Base-by-base conservation (phyloP, 2,888 invertebrate genomes). In the Rhyacophila evoluta region DNA sequence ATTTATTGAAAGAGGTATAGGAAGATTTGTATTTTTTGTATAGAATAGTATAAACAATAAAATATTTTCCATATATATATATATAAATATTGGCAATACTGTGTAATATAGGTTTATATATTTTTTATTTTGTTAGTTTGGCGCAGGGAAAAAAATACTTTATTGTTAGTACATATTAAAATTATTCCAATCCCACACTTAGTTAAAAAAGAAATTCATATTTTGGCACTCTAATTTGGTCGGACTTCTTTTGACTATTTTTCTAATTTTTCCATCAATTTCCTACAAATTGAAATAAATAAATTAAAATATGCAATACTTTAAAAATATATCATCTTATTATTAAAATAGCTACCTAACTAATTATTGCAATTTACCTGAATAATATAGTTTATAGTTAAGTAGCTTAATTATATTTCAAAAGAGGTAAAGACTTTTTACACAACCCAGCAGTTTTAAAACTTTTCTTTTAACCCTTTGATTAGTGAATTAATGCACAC, bases 1-100 rank as follows among this genome's bases (percentile, higher is more conserved):
- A 25, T 55, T 55, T 55, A 55, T 25, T 55, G 10, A 55, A 55
- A 55, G 55, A 55, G 55, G 55, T 55, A 55, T 55, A 8, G 55
- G 55, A 55, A 55, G 55, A 55, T 55, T 19, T 55, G 19, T 19
- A 55, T 25, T 55, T 55, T 55, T 55, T 33, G n/a, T n/a, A 12
- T 55, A 55, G 15, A 55, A 55, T 55, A 55, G 25, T 33, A 33
- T 33, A 6, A 11, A 38, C 11, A 55, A 55, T 55, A 55, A 55
- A 55, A 55, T 55, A 55, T 55, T 55, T 10, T 8, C 19, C 15
- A 55, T 19, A 55, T 55, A 55, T 19, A 55, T 55, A 41, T 12
- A 33, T 33, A 33, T 33, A 33, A 33, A 33, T 33, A 33, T 33
- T n/a, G 6, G 6, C 6, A 19, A 55, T 25, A 55, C 1, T 5